Evolutionary conservation across 2,113 vertebrate species (phyloP).

Genomic region (Kryptolebias marmoratus): DNA sequence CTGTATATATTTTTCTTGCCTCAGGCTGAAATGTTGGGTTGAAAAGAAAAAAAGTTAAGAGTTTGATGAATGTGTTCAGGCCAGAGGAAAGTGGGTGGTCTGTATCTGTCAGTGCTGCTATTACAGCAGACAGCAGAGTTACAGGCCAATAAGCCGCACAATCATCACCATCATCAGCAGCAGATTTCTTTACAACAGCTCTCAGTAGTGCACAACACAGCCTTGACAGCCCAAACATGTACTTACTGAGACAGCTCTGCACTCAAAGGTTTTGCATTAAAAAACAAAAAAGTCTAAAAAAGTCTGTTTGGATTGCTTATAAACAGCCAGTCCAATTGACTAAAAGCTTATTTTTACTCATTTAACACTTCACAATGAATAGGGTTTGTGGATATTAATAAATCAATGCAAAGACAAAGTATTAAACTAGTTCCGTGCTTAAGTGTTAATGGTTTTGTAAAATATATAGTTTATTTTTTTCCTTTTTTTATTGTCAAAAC

Average conservation of each 20-base stretch:
- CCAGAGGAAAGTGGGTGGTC: constrained; percentile 74
- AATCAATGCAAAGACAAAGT: neutral
- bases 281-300: constrained; percentile 4
- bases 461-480: too few relatives aligned
- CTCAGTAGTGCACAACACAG: constrained; percentile 70
- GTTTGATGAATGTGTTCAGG: constrained; percentile 73
- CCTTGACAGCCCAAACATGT: constrained; percentile 63
- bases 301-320: constrained; percentile 19
- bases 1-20: constrained; percentile 58
- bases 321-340: constrained; percentile 20
- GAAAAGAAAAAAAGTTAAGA: constrained; percentile 24
- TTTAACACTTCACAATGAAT: neutral
- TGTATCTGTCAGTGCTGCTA: constrained; percentile 68
- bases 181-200: constrained; percentile 71
- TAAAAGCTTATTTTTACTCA: neutral
- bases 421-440: too few relatives aligned
- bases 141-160: constrained; percentile 71
- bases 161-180: constrained; percentile 75
- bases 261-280: constrained; percentile 43
- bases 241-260: constrained; percentile 54
- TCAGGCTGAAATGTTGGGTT: constrained; percentile 44
- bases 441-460: too few relatives aligned
- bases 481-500: too few relatives aligned
- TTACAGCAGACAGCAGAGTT: constrained; percentile 74
- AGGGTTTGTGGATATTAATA: neutral